Conservation (phyloP, 2,113 vertebrate species). For the Anolis sagrei region DNA sequence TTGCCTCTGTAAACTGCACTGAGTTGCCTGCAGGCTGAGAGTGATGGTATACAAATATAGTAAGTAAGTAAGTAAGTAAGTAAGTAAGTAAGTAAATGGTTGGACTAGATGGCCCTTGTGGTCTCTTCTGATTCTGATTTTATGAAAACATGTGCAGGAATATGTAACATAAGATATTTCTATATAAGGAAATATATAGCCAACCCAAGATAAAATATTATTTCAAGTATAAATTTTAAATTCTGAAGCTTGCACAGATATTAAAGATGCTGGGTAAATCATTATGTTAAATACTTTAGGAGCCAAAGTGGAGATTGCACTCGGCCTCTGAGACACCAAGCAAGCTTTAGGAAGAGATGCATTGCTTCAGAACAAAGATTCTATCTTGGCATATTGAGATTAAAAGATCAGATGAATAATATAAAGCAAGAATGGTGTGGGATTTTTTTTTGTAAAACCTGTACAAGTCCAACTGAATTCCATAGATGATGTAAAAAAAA, state of each 20-base stretch:
- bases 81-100: no score
- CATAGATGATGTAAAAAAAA: neutral
- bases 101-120: no score
- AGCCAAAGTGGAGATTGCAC: neutral
- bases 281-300: neutral
- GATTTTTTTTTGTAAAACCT: constrained; percentile 25
- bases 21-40: no score
- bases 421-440: constrained; percentile 37
- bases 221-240: constrained; percentile 34
- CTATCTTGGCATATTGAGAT: neutral
- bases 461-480: constrained; percentile 9
- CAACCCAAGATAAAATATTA: neutral
- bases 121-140: no score
- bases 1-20: no score
- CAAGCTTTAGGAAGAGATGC: neutral
- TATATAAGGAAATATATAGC: neutral
- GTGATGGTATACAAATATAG: no score
- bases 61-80: no score
- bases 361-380: constrained; percentile 31
- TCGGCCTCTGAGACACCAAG: neutral
- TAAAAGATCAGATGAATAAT: constrained; percentile 13
- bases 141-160: neutral
- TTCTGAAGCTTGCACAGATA: neutral
- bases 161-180: neutral
- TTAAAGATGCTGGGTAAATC: constrained; percentile 28